Percentiles rank a stretch among this genome's conserved stretches.
These are phyloP conservation scores for Heliornis fulica DNA, from an alignment of 2,113 vertebrate species.

Conservation along the genomic window DNA sequence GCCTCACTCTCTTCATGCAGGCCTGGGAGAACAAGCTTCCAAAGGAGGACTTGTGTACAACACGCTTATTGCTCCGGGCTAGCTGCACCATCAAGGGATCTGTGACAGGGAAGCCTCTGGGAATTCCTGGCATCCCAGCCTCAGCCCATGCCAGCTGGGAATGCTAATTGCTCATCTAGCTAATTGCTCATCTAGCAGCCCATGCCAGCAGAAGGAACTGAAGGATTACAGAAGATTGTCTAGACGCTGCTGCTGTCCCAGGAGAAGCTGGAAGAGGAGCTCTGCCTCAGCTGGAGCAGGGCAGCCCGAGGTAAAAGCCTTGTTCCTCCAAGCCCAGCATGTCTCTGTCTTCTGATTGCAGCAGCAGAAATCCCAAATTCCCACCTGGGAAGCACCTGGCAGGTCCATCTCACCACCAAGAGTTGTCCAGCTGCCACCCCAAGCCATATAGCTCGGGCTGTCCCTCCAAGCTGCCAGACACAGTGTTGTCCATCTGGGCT, in stretches of 20 bases:
- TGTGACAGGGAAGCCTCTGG: background rate
- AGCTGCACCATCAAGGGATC: background rate
- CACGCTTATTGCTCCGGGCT: background rate
- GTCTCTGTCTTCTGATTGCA: background rate
- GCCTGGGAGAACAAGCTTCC: background rate
- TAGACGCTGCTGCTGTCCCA: background rate
- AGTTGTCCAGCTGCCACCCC: background rate
- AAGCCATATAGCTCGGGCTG: rapidly evolving
- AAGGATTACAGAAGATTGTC: background rate
- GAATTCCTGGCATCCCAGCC: background rate
- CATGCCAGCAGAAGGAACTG: background rate
- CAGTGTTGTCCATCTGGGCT: background rate
- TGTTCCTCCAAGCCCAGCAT: background rate
- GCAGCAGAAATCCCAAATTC: background rate
- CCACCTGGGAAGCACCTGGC: background rate
- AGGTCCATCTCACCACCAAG: background rate
- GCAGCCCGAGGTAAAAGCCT: background rate
- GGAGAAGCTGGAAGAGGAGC: background rate
- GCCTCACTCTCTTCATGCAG: background rate
- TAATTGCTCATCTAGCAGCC: background rate
- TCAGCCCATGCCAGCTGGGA: background rate
- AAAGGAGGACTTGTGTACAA: background rate
- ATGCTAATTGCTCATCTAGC: background rate
- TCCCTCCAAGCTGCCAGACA: background rate
- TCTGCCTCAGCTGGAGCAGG: background rate